Base-by-base conservation (phyloP, 2,888 invertebrate genomes). In the Odontomyia ornata region DNA sequence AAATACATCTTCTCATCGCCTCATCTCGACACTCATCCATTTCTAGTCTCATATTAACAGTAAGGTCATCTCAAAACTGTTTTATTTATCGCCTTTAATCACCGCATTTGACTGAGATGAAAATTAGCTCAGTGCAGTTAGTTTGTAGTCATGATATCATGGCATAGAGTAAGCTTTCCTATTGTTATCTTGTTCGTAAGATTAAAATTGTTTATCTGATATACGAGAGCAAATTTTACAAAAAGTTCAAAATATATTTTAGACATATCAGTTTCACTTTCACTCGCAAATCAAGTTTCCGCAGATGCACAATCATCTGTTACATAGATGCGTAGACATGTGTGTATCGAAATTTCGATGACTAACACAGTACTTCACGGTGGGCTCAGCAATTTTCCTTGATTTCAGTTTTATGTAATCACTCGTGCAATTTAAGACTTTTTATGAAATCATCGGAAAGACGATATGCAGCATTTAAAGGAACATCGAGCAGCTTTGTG, bases 11-110 rank as follows among this genome's bases (percentile, higher is more conserved):
- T 13, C 27, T 9, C 47, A 21, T 60, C 15, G 5, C 15, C 7
- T 43, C 75, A 62, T 75, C 46, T n/a, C 36, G 9, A 27, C 27
- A 15, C 23, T 81, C 82, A 86, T 79, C 85, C 81, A 76, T 67
- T 30, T 79, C 79, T 79, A 79, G 79, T 79, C 79, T 79, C 78
- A 79, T 79, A 71, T 75, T 77, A 75, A 77, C 64, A 75, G 15
- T 76, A 65, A 79, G 73, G 64, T n/a, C 64, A 71, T 77, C 75
- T 60, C 73, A 27, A 62, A 62, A 62, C 75, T 67, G 65, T 27
- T 69, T 75, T 77, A 79, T 79, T 79, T 79, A 79, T 79, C 76
- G 72, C 57, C 76, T 25, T 30, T 76, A 47, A 28, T 75, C 62
- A 27, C 57, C 57, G 71, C 64, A 65, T 64, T 60, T 47, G 47